Evolutionary conservation across 2,888 invertebrate genomes (phyloP).

Genomic region (Cheilosia pagana): DNA sequence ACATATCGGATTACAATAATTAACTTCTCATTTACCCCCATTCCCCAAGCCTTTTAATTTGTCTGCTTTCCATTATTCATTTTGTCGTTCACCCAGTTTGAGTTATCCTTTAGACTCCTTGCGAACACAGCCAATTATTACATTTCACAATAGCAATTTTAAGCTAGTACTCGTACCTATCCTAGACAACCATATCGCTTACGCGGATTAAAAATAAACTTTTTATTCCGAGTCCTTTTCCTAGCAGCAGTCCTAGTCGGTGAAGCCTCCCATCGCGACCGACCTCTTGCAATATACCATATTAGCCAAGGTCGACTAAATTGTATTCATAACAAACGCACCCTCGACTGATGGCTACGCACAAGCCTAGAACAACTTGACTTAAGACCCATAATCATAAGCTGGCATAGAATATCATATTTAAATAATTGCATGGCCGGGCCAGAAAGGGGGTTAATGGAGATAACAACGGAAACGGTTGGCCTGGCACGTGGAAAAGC

Average conservation of each 20-base stretch:
- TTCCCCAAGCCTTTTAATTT: not conserved
- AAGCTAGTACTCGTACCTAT: conserved; percentile 20
- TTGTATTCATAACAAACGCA: conserved; percentile 14
- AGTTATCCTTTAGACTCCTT: not conserved
- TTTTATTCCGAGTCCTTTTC: conserved; percentile 3
- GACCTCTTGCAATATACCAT: conserved; percentile 1
- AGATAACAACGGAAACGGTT: not conserved
- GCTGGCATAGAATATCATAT: conserved; percentile 59
- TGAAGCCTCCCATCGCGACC: not conserved
- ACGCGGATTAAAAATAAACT: conserved; percentile 51
- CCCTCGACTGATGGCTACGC: conserved; percentile 18
- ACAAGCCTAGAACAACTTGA: conserved; percentile 32
- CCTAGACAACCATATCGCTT: conserved; percentile 64
- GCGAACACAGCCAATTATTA: conserved; percentile 6
- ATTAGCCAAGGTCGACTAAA: conserved; percentile 30
- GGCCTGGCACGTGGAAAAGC: conserved; percentile 30
- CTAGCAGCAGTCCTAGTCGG: not conserved
- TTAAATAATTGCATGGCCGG: conserved; percentile 46
- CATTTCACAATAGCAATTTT: conserved; percentile 17
- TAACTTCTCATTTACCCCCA: conserved; percentile 1
- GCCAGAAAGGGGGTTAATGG: conserved; percentile 8
- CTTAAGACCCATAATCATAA: conserved; percentile 47
- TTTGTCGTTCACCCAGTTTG: not conserved
- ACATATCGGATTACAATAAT: conserved; percentile 41
- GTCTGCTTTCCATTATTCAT: not conserved